phyloP scores from a whole-genome alignment of 2,113 vertebrate species.

The Vulpes lagopus region DNA sequence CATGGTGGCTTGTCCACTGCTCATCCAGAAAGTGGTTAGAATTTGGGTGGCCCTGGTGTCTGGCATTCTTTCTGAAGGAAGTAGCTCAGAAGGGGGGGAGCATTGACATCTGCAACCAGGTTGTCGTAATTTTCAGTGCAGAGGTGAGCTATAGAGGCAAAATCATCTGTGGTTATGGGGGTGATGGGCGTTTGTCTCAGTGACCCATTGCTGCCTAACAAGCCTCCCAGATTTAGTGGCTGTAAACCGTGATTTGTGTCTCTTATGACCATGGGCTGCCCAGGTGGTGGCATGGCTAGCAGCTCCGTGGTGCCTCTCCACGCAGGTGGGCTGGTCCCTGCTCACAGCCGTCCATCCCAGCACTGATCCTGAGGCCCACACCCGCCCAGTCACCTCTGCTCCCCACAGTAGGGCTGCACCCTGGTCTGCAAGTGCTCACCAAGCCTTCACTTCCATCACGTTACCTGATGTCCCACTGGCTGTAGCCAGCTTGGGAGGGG shows the following conservation, averaged over 20 bases:
- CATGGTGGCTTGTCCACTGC: neutral
- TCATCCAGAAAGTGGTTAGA: neutral
- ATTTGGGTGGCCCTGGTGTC: neutral
- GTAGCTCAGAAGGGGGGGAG: neutral
- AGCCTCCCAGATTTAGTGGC: neutral
- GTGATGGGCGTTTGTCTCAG: neutral
- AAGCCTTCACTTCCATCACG: neutral
- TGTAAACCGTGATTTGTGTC: too few species aligned
- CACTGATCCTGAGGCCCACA: rapidly evolving
- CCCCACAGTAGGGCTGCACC: neutral
- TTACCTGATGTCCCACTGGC: neutral
- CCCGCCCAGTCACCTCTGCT: neutral
- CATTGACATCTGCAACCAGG: rapidly evolving
- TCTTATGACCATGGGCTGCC: neutral
- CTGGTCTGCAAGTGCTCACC: too few species aligned
- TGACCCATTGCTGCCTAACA: neutral
- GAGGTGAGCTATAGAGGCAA: neutral
- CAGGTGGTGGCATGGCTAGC: neutral
- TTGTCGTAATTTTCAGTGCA: rapidly evolving
- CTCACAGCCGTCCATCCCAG: rapidly evolving
- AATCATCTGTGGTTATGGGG: rapidly evolving
- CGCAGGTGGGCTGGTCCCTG: rapidly evolving
- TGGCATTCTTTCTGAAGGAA: neutral
- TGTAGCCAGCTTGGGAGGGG: neutral
- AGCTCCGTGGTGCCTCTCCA: rapidly evolving